Evolutionary conservation across 35 echinoderm and acorn worm genomes (phyloP), one percentile per base, ranked within the genome.

Genomic region (Ophiothrix spiculata): DNA sequence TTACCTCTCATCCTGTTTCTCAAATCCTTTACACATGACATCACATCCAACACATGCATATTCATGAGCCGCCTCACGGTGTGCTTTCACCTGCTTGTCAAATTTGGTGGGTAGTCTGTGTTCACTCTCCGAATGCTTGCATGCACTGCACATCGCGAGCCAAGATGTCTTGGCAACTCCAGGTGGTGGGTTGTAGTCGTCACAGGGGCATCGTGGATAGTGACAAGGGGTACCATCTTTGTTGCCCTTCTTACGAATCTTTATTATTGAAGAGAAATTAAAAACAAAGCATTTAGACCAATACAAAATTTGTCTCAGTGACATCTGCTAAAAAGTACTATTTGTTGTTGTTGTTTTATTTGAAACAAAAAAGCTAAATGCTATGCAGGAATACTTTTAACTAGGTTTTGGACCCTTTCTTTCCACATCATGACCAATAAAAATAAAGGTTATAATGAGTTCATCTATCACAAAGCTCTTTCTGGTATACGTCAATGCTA

Each of bases 151-250:
- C 12, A 76, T 86, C 0, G 85, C 85, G 35, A 92, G 75, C 90
- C 85, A 92, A 0, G 92, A 85, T 10, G 81, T 81, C 32, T 63
- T 64, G 16, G 45, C 32, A 19, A 84, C 82, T 31, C 76, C 83
- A 0, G 40, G 82, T 39, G 92, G 87, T 4, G 39, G 39, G 34
- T 85, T 49, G 45, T 89, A 93, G 77, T 93, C 77, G 6, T 79
- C 69, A 74, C 92, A 93, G 17, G 69, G 82, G 39, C 92, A 93
- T 39, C 83, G 76, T 25, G 79, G 40, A 77, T 90, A 81, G 14
- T 86, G 92, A 64, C 92, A 93, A 0, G 92, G 85, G 19, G 87
- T 93, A 23, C 92, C 92, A 81, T 93, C 54, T 77, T 93, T 93
- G 28, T 29, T 54, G 1, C 87, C 87, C 41, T 86, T 93, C 31